Conservation (phyloP, 2,888 invertebrate species). For the Campoplex nolae region DNA sequence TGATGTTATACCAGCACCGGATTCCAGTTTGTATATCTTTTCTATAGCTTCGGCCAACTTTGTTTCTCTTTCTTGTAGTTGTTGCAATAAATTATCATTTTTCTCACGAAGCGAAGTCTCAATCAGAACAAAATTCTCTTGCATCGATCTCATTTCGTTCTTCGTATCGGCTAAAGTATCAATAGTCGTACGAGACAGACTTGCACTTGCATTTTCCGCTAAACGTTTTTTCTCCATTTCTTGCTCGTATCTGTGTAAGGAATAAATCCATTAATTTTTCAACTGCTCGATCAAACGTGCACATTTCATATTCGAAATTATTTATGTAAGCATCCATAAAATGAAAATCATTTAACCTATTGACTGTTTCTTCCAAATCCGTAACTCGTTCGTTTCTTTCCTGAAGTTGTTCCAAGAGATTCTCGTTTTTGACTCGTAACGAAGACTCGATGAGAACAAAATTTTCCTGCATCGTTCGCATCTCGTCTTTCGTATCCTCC, state of each 20-base stretch:
- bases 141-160: constrained; percentile 92
- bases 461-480: constrained; percentile 92
- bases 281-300: background rate
- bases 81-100: constrained; percentile 86
- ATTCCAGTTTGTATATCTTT: constrained; percentile 78
- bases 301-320: background rate
- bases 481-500: constrained; percentile 92
- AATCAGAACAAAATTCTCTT: constrained; percentile 90
- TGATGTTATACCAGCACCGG: constrained; percentile 75
- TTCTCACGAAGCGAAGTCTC: constrained; percentile 91
- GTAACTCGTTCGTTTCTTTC: constrained; percentile 86
- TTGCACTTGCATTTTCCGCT: constrained; percentile 76
- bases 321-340: background rate
- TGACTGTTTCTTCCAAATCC: constrained; percentile 87
- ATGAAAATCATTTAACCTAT: constrained; percentile 74
- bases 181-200: constrained; percentile 85
- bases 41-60: constrained; percentile 84
- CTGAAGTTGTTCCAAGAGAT: constrained; percentile 86
- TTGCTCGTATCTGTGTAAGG: constrained; percentile 73
- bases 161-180: constrained; percentile 91
- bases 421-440: constrained; percentile 89
- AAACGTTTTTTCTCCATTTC: constrained; percentile 74
- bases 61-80: constrained; percentile 86
- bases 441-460: constrained; percentile 90
- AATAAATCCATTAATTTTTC: background rate